Evolutionary conservation across 2,888 invertebrate species (phyloP).

Genomic region (Gisinianus flammeolus): DNA sequence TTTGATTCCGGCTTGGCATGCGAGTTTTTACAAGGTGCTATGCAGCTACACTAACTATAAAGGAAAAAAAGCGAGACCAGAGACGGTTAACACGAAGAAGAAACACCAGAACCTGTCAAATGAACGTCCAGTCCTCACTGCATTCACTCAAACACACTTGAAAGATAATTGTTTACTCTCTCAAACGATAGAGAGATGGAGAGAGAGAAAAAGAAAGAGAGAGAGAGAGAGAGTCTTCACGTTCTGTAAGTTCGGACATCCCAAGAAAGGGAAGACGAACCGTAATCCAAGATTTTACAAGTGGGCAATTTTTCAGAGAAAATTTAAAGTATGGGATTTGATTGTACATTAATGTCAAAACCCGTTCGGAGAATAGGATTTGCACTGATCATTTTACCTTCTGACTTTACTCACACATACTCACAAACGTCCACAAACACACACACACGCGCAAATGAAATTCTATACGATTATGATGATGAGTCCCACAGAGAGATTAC

Average conservation of each 20-base stretch:
- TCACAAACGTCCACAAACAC: background rate
- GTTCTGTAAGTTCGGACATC: too few relatives aligned
- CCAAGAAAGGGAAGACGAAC: too few relatives aligned
- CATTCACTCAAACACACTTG: background rate
- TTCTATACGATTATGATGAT: conserved; percentile 16
- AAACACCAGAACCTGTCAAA: background rate
- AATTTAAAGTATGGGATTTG: conserved; percentile 29
- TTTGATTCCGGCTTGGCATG: background rate
- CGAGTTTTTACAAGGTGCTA: background rate
- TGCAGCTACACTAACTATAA: background rate
- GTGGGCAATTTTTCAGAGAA: conserved; percentile 18
- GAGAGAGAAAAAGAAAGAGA: conserved; percentile 9
- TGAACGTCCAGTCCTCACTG: background rate
- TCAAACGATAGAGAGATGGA: background rate
- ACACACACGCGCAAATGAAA: background rate
- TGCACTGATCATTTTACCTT: conserved; percentile 15
- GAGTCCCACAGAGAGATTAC: conserved; percentile 27
- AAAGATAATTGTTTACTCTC: background rate
- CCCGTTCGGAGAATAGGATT: conserved; percentile 28
- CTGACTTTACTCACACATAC: background rate
- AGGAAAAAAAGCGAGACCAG: background rate
- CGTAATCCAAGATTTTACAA: conserved; percentile 7
- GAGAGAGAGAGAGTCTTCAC: too few relatives aligned
- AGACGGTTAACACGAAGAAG: too few relatives aligned
- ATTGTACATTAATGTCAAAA: conserved; percentile 35